phyloP scores from a whole-genome alignment of 2,113 vertebrate species.

The Nerophis ophidion region DNA sequence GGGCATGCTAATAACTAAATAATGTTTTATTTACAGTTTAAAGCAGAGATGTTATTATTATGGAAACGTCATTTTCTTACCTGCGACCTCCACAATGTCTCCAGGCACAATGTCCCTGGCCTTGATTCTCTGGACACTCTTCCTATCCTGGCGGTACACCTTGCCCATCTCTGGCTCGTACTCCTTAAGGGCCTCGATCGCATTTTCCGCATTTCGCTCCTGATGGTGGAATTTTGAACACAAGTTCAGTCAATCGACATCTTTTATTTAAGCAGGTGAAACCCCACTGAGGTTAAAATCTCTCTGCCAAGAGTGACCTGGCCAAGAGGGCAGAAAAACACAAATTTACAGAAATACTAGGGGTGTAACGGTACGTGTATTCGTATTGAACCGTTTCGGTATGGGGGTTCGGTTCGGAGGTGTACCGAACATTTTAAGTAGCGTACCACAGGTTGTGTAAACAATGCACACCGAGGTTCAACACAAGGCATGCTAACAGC shows the following conservation, averaged over 20 bases:
- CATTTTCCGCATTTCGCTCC: conserved; percentile 99
- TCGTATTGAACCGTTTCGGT: too few relatives aligned
- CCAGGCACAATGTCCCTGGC: conserved; percentile 94
- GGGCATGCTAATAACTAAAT: conserved; percentile 4
- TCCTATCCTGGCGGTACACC: conserved; percentile 94
- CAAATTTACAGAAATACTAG: background rate
- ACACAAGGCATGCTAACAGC: too few relatives aligned
- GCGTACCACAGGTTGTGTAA: too few relatives aligned
- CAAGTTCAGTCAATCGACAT: background rate
- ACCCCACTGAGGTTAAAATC: too few relatives aligned
- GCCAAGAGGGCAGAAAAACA: background rate
- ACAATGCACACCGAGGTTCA: too few relatives aligned
- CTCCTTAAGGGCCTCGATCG: conserved; percentile 97
- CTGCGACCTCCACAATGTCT: conserved; percentile 96
- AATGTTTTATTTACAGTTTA: conserved; percentile 17
- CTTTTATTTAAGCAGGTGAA: too few relatives aligned
- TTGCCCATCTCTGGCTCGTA: conserved; percentile 99
- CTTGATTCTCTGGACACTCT: conserved; percentile 96
- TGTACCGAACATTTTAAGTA: too few relatives aligned
- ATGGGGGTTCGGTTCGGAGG: too few relatives aligned
- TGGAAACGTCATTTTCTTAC: conserved; percentile 63
- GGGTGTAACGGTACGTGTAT: too few relatives aligned
- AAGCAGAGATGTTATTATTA: background rate
- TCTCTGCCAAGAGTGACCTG: too few relatives aligned
- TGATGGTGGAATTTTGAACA: conserved; percentile 35